Evolutionary conservation across 2,888 invertebrate genomes (phyloP).

Genomic region (Coenonympha glycerion): DNA sequence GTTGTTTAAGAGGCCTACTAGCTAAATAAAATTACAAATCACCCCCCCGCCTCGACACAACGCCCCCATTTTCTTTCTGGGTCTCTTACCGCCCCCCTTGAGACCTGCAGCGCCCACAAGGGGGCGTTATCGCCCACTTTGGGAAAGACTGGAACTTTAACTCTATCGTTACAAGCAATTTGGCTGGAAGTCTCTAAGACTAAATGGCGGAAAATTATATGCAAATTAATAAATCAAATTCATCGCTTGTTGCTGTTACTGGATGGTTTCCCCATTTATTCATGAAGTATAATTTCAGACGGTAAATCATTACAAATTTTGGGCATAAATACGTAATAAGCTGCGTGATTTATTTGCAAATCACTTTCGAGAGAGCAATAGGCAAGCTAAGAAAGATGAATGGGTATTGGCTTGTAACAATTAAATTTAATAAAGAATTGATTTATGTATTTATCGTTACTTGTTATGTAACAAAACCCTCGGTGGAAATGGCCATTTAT

Average conservation of each 20-base stretch:
- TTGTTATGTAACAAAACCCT: not conserved
- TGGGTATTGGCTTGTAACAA: not conserved
- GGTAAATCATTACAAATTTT: constrained; percentile 6
- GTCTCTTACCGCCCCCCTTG: too few species aligned
- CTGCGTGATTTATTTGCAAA: constrained; percentile 1
- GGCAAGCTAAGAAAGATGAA: constrained; percentile 6
- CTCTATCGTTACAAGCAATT: not conserved
- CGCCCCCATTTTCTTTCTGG: too few species aligned
- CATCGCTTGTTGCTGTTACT: not conserved
- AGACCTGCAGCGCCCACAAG: too few species aligned
- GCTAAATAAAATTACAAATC: too few species aligned
- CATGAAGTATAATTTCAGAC: not conserved
- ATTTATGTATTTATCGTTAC: not conserved
- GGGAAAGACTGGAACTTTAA: too few species aligned
- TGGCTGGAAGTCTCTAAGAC: not conserved
- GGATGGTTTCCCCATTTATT: constrained; percentile 1
- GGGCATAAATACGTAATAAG: constrained; percentile 7
- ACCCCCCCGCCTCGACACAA: too few species aligned
- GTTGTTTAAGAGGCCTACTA: too few species aligned
- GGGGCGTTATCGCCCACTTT: too few species aligned
- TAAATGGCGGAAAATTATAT: not conserved
- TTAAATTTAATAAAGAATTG: not conserved
- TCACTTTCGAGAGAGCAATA: constrained; percentile 1
- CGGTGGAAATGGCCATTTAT: too few species aligned
- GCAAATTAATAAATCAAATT: constrained; percentile 4